Evolutionary conservation across 2,797 vertebrate genomes (phyloP).

Genomic region (Pelodytes ibericus): DNA sequence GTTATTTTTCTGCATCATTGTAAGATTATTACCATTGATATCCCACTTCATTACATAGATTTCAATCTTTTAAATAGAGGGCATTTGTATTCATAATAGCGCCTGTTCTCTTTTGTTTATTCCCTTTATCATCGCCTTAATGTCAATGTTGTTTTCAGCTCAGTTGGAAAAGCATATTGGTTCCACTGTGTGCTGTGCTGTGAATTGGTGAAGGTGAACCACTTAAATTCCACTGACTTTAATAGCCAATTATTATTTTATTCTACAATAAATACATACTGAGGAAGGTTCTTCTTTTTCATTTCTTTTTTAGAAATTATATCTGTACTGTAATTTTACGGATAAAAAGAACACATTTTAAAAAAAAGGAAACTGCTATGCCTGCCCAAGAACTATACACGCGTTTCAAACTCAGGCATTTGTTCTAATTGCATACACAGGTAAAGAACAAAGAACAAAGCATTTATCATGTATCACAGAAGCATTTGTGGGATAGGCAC

Average conservation of each 20-base stretch:
- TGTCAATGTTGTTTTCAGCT: constrained; percentile 26
- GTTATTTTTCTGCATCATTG: neutral
- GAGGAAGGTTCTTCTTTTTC: neutral
- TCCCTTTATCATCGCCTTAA: constrained; percentile 18
- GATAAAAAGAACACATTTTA: neutral
- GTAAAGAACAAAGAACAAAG: too few species aligned
- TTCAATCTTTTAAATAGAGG: constrained; percentile 37
- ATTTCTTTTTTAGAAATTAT: neutral
- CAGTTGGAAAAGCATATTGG: constrained; percentile 39
- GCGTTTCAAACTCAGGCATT: too few species aligned
- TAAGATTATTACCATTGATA: neutral
- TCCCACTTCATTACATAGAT: constrained; percentile 15
- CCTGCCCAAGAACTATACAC: too few species aligned
- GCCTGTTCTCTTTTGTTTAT: constrained; percentile 4
- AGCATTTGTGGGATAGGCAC: too few species aligned
- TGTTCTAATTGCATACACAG: too few species aligned
- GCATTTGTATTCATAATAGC: constrained; percentile 3
- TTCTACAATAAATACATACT: constrained; percentile 24
- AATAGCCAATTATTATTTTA: constrained; percentile 23
- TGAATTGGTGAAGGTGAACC: constrained; percentile 29
- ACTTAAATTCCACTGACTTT: constrained; percentile 14
- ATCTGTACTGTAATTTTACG: neutral
- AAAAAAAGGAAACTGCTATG: too few species aligned
- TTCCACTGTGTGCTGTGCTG: constrained; percentile 12
- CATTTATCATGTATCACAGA: too few species aligned